Evolutionary conservation across 64 coral and sea anemone genomes (phyloP).

Genomic region (Exaiptasia diaphana): DNA sequence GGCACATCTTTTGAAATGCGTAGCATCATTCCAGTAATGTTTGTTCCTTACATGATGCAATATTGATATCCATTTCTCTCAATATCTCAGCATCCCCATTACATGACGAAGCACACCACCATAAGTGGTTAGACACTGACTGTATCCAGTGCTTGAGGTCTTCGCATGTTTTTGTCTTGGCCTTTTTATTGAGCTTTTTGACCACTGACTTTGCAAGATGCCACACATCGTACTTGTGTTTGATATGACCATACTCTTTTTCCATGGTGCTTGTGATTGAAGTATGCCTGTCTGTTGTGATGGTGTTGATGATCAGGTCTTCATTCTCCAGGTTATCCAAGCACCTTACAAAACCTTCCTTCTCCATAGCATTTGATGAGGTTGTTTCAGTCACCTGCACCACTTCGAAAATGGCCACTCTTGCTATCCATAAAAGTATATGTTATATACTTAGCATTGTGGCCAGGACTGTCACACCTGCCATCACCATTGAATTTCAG

Average conservation of each 20-base stretch:
- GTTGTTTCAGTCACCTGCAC: conserved; percentile 16
- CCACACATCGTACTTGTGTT: conserved; percentile 4
- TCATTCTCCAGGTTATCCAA: neutral
- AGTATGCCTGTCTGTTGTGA: conserved; percentile 21
- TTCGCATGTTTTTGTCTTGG: neutral
- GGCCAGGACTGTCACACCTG: conserved; percentile 21
- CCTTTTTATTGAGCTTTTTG: conserved; percentile 7
- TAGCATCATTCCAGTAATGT: too few relatives aligned
- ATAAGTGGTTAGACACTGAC: conserved; percentile 16
- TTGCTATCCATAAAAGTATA: conserved; percentile 18
- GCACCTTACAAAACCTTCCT: neutral
- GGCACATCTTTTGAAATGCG: too few relatives aligned
- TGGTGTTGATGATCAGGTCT: neutral
- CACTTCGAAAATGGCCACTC: conserved; percentile 1
- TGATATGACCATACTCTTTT: neutral
- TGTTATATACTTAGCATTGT: conserved; percentile 38
- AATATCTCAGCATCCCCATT: neutral
- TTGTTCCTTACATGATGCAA: too few relatives aligned
- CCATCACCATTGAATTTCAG: neutral
- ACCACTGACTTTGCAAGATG: conserved; percentile 18
- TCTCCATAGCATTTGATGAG: conserved; percentile 16
- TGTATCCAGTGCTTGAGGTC: neutral
- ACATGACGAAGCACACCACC: conserved; percentile 5
- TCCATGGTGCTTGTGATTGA: conserved; percentile 6
- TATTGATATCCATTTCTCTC: too few relatives aligned